Evolutionary conservation across 1,140 invertebrate species (phyloP).

Genomic region (Drosophila murphyi): DNA sequence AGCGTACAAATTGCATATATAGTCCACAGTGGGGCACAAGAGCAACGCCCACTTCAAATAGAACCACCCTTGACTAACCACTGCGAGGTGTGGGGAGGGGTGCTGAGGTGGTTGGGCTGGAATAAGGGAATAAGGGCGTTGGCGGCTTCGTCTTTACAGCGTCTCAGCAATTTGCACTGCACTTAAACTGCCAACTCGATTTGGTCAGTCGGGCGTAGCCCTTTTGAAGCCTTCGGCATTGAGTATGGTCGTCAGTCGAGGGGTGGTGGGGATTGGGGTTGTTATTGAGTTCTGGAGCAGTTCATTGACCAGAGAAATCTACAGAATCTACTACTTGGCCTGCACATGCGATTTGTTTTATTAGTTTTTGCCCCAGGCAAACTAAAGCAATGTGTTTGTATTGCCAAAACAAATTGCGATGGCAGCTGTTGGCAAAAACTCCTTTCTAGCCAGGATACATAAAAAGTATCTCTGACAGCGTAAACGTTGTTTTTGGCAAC

Average conservation of each 20-base stretch:
- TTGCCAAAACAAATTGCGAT: slow-evolving; percentile 61
- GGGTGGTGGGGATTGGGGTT: slow-evolving; percentile 31
- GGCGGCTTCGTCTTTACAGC: slow-evolving; percentile 23
- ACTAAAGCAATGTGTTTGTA: slow-evolving; percentile 36
- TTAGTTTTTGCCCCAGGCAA: slow-evolving; percentile 59
- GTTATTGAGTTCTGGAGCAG: slow-evolving; percentile 23
- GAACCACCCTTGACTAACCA: slow-evolving; percentile 16
- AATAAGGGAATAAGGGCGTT: neutral
- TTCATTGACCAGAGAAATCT: slow-evolving; percentile 73
- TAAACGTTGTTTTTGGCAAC: slow-evolving; percentile 59
- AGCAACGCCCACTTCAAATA: slow-evolving; percentile 55
- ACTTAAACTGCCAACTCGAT: slow-evolving; percentile 69
- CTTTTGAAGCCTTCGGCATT: slow-evolving; percentile 25
- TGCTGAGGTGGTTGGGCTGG: slow-evolving; percentile 1
- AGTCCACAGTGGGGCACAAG: slow-evolving; percentile 29
- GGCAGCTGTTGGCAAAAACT: slow-evolving; percentile 66
- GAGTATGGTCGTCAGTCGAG: slow-evolving; percentile 30
- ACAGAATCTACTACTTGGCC: slow-evolving; percentile 53
- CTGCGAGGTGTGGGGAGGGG: slow-evolving; percentile 21
- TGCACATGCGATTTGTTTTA: slow-evolving; percentile 80
- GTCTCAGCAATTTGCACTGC: slow-evolving; percentile 66
- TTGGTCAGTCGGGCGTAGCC: slow-evolving; percentile 50
- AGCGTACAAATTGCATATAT: slow-evolving; percentile 71
- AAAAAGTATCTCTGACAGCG: slow-evolving; percentile 33
- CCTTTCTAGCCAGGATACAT: slow-evolving; percentile 28